These are phyloP conservation scores for Oophaga sylvatica DNA, from an alignment of 2,797 vertebrate genomes.

Conservation along the genomic window DNA sequence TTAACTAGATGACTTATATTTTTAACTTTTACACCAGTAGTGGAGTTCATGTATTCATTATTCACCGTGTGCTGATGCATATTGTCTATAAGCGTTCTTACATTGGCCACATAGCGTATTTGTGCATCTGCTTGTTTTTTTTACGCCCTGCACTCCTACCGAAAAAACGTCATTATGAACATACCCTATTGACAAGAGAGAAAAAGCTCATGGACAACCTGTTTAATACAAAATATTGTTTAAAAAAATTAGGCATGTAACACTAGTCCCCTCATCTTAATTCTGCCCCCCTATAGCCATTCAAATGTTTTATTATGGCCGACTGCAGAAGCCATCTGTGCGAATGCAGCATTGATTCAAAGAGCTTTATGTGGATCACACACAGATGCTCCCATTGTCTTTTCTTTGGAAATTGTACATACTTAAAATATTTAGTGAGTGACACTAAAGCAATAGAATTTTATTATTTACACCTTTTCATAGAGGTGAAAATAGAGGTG, in stretches of 20 bases:
- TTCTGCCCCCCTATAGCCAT: not conserved
- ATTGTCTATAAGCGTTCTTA: too few relatives aligned
- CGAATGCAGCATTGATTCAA: slow-evolving; percentile 72
- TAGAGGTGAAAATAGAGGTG: slow-evolving; percentile 96
- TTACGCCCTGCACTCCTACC: too few relatives aligned
- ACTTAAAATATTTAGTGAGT: slow-evolving; percentile 99
- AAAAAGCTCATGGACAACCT: too few relatives aligned
- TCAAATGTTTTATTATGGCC: slow-evolving; percentile 73
- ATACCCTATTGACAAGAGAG: too few relatives aligned
- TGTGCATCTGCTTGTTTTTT: too few relatives aligned
- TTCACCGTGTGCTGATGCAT: too few relatives aligned
- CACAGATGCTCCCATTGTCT: slow-evolving; percentile 98
- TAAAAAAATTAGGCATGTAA: not conserved
- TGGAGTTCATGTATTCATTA: too few relatives aligned
- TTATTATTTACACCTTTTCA: slow-evolving; percentile 99
- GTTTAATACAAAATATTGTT: not conserved
- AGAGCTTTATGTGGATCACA: slow-evolving; percentile 76
- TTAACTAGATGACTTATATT: too few relatives aligned
- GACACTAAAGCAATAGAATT: slow-evolving; percentile 80
- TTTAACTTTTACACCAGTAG: too few relatives aligned
- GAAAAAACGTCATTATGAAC: too few relatives aligned
- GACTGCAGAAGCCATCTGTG: slow-evolving; percentile 91
- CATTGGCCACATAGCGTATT: too few relatives aligned
- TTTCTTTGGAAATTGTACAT: slow-evolving; percentile 93
- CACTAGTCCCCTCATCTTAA: not conserved